Evolutionary conservation across 64 coral and sea anemone species (phyloP).

Genomic region (Orbicella faveolata): DNA sequence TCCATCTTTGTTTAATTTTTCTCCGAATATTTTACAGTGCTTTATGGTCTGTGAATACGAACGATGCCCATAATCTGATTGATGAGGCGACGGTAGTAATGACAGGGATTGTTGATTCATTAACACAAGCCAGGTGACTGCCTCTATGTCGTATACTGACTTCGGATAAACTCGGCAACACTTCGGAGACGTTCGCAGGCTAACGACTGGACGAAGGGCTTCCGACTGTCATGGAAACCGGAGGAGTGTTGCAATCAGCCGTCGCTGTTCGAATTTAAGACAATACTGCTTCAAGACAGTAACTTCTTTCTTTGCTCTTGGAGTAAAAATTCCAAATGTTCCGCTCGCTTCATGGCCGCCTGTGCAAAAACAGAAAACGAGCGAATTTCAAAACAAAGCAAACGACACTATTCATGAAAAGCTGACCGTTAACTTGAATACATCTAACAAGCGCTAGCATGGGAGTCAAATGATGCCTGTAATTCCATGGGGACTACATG

Average conservation of each 20-base stretch:
- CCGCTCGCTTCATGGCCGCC: constrained; percentile 96
- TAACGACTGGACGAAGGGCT: neutral
- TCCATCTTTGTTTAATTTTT: too few species aligned
- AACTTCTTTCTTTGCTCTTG: constrained; percentile 98
- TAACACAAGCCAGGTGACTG: neutral
- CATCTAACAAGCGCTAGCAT: too few species aligned
- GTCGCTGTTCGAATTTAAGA: neutral
- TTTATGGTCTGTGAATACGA: too few species aligned
- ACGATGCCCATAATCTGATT: neutral
- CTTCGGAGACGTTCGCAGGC: neutral
- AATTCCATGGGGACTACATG: too few species aligned
- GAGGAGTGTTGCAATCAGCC: neutral
- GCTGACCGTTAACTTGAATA: neutral
- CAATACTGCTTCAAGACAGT: constrained; percentile 43
- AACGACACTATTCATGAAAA: neutral
- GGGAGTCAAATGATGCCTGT: too few species aligned
- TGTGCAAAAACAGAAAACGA: constrained; percentile 38
- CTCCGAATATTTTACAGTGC: too few species aligned
- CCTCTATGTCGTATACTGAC: neutral
- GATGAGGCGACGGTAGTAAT: neutral
- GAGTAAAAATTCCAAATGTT: constrained; percentile 93
- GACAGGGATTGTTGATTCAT: too few species aligned
- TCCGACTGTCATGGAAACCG: too few species aligned
- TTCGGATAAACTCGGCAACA: neutral
- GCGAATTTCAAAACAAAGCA: neutral